These are phyloP conservation scores for Fistularia commersonii DNA, from an alignment of 2,797 vertebrate genomes.

Conservation along the genomic window DNA sequence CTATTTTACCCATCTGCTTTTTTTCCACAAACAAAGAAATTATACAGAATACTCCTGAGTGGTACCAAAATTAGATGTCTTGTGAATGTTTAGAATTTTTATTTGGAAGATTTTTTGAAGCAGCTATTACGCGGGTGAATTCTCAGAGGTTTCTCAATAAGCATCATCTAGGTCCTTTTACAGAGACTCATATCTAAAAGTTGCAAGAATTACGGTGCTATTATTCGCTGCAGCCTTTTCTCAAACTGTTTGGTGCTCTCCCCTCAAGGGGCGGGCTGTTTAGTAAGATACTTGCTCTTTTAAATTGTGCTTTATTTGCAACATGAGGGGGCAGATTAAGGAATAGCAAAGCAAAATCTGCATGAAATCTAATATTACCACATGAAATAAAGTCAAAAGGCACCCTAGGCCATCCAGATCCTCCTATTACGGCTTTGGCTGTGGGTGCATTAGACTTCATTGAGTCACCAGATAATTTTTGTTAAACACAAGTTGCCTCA, in stretches of 20 bases:
- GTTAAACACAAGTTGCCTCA: conserved; percentile 14
- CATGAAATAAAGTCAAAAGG: conserved; percentile 43
- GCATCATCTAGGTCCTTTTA: too few species aligned
- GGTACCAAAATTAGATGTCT: too few species aligned
- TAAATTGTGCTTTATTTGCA: conserved; percentile 1
- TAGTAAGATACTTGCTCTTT: background rate
- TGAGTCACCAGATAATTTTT: conserved; percentile 5
- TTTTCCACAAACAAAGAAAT: too few species aligned
- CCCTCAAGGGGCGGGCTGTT: background rate
- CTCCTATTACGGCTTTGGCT: too few species aligned
- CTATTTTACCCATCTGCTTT: too few species aligned
- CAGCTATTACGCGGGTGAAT: too few species aligned
- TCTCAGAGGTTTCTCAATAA: too few species aligned
- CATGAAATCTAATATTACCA: conserved; percentile 26
- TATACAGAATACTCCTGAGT: too few species aligned
- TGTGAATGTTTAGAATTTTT: too few species aligned
- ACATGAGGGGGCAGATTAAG: conserved; percentile 6
- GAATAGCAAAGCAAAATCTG: background rate
- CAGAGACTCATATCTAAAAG: too few species aligned
- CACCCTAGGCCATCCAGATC: conserved; percentile 18
- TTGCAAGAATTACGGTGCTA: background rate
- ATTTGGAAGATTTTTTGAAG: too few species aligned
- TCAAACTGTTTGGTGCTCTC: background rate
- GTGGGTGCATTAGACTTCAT: too few species aligned
- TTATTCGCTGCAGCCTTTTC: background rate